Base-by-base conservation (phyloP, 2,888 invertebrate species). In the Drosophila melanosoma region DNA sequence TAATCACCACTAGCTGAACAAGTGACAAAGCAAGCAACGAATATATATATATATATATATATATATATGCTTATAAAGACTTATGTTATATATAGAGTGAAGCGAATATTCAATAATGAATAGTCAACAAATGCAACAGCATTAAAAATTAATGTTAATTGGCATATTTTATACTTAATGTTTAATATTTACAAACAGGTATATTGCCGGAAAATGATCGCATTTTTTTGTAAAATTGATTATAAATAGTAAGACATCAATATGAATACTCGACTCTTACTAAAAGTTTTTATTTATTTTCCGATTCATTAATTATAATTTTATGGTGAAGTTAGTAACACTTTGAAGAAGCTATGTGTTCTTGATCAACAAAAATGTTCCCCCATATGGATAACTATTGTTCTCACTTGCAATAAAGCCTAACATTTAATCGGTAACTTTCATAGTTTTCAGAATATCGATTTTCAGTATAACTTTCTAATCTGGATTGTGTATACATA, bases 151-250 rank as follows among this genome's bases (percentile, higher is more conserved):
- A 60, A 60, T 60, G 60, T 42, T 54, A 38, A 69, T 63, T 59
- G 51, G 42, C 59, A 56, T 69, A 64, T 72, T 72, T 59, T 38
- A 72, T 69, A 33, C 54, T 35, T 20, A 60, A 11, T 36, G 26
- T 33, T 20, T 11, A 26, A 2, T 20, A 10, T 36, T 59, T 2
- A 10, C 26, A 15, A 17, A 15, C 7, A 17, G 42, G 35, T 12
- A 65, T 68, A 64, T 57, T 26, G 15, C 36, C 52, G 26, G 7
- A 5, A 48, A 2, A 15, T 32, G 12, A 6, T 36, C 0, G 11
- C 7, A 0, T 11, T 33, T 17, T 51, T 11, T 23, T 7, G 20
- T 6, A 11, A n/a, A 33, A 49, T 7, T 12, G 1, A 45, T 45
- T 45, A 7, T 20, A 3, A 45, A 12, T 20, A 12, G 20, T 20